phyloP scores from a whole-genome alignment of 2,797 vertebrate species.

The Okamejei kenojei region DNA sequence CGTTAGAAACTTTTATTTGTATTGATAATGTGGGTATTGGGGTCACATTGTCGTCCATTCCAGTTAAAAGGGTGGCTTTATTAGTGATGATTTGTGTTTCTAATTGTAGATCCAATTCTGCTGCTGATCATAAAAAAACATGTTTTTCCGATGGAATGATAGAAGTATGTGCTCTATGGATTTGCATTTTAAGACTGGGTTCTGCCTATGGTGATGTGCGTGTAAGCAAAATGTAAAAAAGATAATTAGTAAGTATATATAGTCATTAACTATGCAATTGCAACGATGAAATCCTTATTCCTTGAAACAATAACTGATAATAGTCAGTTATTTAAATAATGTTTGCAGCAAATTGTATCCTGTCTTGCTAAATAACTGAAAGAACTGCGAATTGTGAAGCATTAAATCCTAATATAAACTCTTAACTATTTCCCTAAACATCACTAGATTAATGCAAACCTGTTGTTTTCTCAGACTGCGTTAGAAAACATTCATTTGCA shows the following conservation, averaged over 20 bases:
- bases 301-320: neutral
- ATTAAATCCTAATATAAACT: neutral
- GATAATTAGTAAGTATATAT: neutral
- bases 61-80: neutral
- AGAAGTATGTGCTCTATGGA: neutral
- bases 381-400: neutral
- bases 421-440: neutral
- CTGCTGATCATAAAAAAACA: neutral
- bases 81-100: neutral
- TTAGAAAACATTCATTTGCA: neutral
- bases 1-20: neutral
- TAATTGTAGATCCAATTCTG: neutral
- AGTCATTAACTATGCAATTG: slow-evolving; percentile 35
- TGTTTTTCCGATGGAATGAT: neutral
- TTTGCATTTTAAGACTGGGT: neutral
- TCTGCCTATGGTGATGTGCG: neutral
- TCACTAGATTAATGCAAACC: neutral
- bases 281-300: neutral
- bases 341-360: neutral
- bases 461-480: neutral
- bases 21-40: neutral
- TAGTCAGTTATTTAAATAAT: neutral
- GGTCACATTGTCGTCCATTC: neutral
- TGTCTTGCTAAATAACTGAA: neutral
- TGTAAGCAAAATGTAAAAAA: neutral